Evolutionary conservation across 2,888 invertebrate species (phyloP), one percentile per base, ranked within the genome.

Genomic region (Polylopha cassiicola): DNA sequence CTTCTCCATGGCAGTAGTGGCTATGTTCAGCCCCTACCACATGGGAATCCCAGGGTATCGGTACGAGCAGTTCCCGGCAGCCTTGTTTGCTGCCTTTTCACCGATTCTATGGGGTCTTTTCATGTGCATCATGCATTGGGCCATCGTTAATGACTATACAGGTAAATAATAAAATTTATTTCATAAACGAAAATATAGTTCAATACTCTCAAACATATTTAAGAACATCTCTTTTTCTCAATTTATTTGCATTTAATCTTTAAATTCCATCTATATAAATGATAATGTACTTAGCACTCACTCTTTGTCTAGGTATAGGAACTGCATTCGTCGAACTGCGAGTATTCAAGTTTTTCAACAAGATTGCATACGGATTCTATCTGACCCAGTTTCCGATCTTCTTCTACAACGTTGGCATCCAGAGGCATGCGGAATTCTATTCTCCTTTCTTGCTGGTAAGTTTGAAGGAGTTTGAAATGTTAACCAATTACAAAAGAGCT

Each of bases 371-470:
- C 62, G 80, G 87, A 26, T 79, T 89, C 3, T 90, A 90, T 62
- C 70, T 90, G 13, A 86, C 87, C 3, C 90, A 90, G 65, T 90
- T 89, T 65, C 89, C 89, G 0, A 82, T 89, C 43, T 89, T 87
- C 67, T 89, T 89, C 70, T 89, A 88, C 67, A 88, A 88, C 48
- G 87, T 89, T n/a, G 90, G 89, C 0, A 64, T 82, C 2, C 86
- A 86, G 49, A 79, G 86, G 47, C 73, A 81, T 44, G 58, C 87
- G 0, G 82, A 77, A 15, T 80, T 77, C 55, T 89, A 87, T 60
- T 73, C 79, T 4, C 76, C 84, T 3, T 61, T 78, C 10, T 58
- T 78, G 34, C 73, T 88, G 58, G 89, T 89, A 71, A 82, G 82
- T 72, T 24, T 14, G 24, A n/a, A 6, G 41, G 21, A 18, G 21